Percentiles rank a stretch among this genome's conserved stretches.
Evolutionary conservation across 2,888 invertebrate genomes (phyloP).

Genomic region (Epinotia demarniana): DNA sequence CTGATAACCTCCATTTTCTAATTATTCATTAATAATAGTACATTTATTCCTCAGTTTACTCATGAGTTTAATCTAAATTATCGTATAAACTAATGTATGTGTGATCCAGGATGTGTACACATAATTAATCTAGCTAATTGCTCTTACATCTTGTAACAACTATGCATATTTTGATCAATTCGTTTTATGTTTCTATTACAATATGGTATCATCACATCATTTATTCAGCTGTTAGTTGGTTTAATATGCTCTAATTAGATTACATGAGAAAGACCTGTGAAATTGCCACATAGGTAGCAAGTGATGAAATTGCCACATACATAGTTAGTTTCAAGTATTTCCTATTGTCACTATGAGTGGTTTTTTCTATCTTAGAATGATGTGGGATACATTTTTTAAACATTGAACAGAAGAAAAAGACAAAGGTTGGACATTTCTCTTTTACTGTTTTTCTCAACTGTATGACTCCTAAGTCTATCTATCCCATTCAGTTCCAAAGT

Average conservation of each 20-base stretch:
- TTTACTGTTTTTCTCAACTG: background rate
- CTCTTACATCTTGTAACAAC: background rate
- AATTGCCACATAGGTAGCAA: slow-evolving; percentile 22
- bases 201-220: background rate
- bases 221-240: background rate
- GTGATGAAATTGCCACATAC: slow-evolving; percentile 21
- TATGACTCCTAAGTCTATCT: slow-evolving; percentile 9
- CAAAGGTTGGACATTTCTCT: background rate
- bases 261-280: background rate
- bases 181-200: slow-evolving; percentile 13
- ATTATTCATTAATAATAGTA: slow-evolving; percentile 13
- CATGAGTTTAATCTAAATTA: slow-evolving; percentile 7
- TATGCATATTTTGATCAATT: slow-evolving; percentile 1
- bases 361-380: background rate
- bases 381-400: background rate
- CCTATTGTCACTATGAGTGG: background rate
- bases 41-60: slow-evolving; percentile 1
- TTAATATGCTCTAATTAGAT: slow-evolving; percentile 1
- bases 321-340: slow-evolving; percentile 11
- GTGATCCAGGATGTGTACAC: slow-evolving; percentile 26
- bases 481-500: background rate
- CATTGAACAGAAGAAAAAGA: background rate
- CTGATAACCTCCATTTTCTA: slow-evolving; percentile 25
- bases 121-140: slow-evolving; percentile 14
- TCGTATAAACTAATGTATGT: background rate